Evolutionary conservation across 1,140 invertebrate species (phyloP), one percentile per base, ranked within the genome.

Genomic region (Drosophila tani): DNA sequence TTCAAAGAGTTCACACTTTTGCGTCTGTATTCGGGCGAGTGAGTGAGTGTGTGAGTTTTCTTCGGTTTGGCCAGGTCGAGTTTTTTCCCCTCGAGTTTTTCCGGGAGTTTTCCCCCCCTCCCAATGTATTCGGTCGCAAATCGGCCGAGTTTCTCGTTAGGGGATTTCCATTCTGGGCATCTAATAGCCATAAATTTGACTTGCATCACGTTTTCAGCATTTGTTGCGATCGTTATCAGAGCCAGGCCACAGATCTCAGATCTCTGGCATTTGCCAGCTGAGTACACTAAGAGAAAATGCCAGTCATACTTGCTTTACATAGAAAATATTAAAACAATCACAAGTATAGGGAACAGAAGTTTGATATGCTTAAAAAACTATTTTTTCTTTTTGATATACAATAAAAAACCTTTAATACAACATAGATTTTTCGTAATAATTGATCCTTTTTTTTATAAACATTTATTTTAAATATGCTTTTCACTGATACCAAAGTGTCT

Each of bases 141-240:
- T 76, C 81, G 69, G 40, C 53, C 49, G 47, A 76, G 47, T 66
- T 68, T 60, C 60, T 65, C 12, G 59, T 65, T 68, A 70, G 67
- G n/a, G 43, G 46, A 63, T 60, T 62, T 70, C 49, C 49, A 79
- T 60, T 57, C 67, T 70, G 67, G 67, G 64, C 58, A 84, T 84
- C 74, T 83, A 81, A 90, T 75, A 75, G 85, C 74, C 78, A 88
- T 90, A 84, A 90, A 88, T 90, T 90, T 71, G 64, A 79, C 66
- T 71, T 68, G 74, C 74, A 90, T 84, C 84, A 88, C 84, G 84
- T 81, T 88, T 88, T 73, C 53, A 74, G 58, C 80, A 80, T 82
- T 87, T 79, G 56, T 55, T 38, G 29, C 35, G 71, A 90, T 87
- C 58, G 49, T 68, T 84, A 90, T 87, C 83, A 75, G 45, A 57